A percentile compares a stretch with the other conserved stretches of the same genome.
phyloP scores from a whole-genome alignment of 2,797 vertebrate genomes.

The Hippocampus kuda region DNA sequence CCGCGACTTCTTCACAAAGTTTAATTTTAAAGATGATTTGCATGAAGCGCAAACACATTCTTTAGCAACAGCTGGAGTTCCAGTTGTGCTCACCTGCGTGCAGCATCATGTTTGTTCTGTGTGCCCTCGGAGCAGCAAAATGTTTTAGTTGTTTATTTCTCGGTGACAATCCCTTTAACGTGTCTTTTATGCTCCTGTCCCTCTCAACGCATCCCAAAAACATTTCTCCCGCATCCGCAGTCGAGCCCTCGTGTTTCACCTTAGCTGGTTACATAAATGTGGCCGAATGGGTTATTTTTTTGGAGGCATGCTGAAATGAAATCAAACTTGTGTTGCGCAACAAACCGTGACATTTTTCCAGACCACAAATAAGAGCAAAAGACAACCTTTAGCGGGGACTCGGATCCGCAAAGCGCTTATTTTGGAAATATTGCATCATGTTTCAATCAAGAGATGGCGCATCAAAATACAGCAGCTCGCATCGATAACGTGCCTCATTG shows the following conservation, averaged over 20 bases:
- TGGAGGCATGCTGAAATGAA: background rate
- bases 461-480: background rate
- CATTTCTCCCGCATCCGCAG: background rate
- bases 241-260: background rate
- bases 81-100: too few species aligned
- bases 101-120: too few species aligned
- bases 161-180: too few species aligned
- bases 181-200: too few species aligned
- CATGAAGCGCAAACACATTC: too few species aligned
- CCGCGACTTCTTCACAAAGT: too few species aligned
- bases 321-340: background rate
- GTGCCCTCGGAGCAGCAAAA: too few species aligned
- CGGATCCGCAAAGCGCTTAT: background rate
- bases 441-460: background rate
- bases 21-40: too few species aligned
- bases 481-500: background rate
- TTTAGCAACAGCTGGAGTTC: too few species aligned
- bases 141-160: too few species aligned
- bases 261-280: background rate
- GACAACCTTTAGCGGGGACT: background rate
- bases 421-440: background rate
- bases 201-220: background rate
- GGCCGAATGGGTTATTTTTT: background rate
- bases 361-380: background rate
- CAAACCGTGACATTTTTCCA: background rate